Conservation (phyloP, 2,888 invertebrate genomes). For the Corbicula japonica region DNA sequence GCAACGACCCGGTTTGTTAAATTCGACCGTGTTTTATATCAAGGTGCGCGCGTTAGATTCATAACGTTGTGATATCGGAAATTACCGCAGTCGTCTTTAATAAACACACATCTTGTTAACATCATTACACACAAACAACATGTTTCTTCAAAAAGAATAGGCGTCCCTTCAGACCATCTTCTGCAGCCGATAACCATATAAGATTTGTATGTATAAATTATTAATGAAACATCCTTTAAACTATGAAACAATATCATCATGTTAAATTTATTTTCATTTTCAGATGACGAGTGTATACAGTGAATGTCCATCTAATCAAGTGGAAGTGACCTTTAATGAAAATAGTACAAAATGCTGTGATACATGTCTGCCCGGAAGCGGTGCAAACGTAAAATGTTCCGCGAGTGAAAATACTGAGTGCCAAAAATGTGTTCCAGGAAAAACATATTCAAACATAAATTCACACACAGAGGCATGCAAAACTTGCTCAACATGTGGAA, state of each 20-base stretch:
- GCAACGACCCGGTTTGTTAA: no score
- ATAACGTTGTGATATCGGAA: no score
- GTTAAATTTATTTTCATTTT: neutral
- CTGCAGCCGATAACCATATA: no score
- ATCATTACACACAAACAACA: no score
- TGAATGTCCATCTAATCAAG: slow-evolving; percentile 45
- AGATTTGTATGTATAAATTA: no score
- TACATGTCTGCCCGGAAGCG: slow-evolving; percentile 76
- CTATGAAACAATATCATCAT: neutral
- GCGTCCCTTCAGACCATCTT: no score
- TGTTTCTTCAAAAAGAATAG: no score
- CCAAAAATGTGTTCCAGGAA: slow-evolving; percentile 74
- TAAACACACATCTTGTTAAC: no score
- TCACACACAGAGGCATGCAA: slow-evolving; percentile 71
- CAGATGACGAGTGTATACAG: slow-evolving; percentile 13
- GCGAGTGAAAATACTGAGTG: slow-evolving; percentile 76
- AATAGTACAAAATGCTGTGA: slow-evolving; percentile 74
- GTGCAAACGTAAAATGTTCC: slow-evolving; percentile 74
- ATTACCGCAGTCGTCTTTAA: no score
- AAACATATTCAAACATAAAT: slow-evolving; percentile 73
- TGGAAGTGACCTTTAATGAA: slow-evolving; percentile 45
- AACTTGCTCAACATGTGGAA: slow-evolving; percentile 77
- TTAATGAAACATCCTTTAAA: neutral
- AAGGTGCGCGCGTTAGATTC: no score
- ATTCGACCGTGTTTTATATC: no score